Percentiles rank a stretch among this genome's conserved stretches.
These are phyloP conservation scores for Cygnus buccinator DNA, from an alignment of 2,113 vertebrate genomes.

Conservation along the genomic window DNA sequence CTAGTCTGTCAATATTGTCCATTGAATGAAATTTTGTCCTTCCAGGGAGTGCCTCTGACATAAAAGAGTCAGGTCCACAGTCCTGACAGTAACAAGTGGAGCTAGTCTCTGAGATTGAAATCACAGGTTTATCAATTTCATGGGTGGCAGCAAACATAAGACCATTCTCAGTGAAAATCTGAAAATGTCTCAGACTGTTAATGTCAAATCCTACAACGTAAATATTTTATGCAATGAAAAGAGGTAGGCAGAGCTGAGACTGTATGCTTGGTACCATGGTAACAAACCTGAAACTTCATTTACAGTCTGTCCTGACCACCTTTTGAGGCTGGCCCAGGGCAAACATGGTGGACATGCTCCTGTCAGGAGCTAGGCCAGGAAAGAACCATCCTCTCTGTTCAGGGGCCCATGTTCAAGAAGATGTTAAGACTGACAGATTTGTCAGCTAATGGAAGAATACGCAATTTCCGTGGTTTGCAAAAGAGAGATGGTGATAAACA, in stretches of 20 bases:
- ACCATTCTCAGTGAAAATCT: too few relatives aligned
- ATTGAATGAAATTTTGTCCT: too few relatives aligned
- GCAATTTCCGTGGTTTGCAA: background rate
- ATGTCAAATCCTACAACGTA: background rate
- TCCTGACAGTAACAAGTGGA: too few relatives aligned
- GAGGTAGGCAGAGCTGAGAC: background rate
- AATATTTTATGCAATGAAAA: background rate
- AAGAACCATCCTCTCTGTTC: background rate
- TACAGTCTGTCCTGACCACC: fast-evolving
- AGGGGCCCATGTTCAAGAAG: background rate
- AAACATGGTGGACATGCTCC: background rate
- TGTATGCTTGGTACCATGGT: background rate
- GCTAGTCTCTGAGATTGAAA: too few relatives aligned
- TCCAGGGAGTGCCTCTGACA: too few relatives aligned
- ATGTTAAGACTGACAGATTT: background rate
- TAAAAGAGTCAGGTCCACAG: too few relatives aligned
- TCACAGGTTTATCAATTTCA: too few relatives aligned
- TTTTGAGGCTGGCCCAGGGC: background rate
- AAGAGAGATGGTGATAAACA: fast-evolving
- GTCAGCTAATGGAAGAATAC: background rate
- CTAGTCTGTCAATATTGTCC: too few relatives aligned
- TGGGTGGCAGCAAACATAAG: too few relatives aligned
- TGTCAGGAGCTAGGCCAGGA: background rate
- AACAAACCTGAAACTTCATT: background rate
- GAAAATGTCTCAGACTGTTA: too few relatives aligned